Base-by-base conservation (phyloP, 2,113 vertebrate genomes). In the Pteronura brasiliensis region DNA sequence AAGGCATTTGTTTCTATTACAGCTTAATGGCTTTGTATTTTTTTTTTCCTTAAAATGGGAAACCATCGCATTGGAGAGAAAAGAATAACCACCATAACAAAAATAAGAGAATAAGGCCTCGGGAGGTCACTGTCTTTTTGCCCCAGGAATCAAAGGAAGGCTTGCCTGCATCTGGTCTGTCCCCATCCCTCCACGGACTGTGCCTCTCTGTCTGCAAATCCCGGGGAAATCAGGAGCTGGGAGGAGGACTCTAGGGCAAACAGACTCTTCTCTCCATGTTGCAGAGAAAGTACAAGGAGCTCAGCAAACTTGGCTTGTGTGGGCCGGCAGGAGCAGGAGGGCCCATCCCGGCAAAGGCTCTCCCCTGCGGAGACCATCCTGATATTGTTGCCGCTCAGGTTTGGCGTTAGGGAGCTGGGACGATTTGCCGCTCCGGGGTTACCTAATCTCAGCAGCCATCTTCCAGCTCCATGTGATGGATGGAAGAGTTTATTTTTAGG, bases 1-100 rank as follows among this genome's bases (percentile, higher is more conserved):
- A 36, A 95, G 90, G 87, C 21, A 55, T 95, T 93, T 74, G 77
- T 95, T 97, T 83, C 61, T 39, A 34, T 80, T 74, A 87, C 27
- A 92, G 89, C 23, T 31, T 74, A 93, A 97, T 93, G 97, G 94
- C 74, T 94, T 11, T 72, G 80, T 83, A 36, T 2, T 59, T 23
- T 69, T 69, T 67, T 15, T 20, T 67, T 57, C 61, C 79, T 27
- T 88, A 89, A 96, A 96, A 95, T 67, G 44, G 76, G 67, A 94
- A 97, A 92, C 61, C 47, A 25, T 0, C 8, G 79, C 13, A 13
- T 85, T 20, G 4, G 47, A 93, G 57, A 69, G 52, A 96, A 95
- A 95, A 47, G 84, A 61, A 82, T 25, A 18, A 12, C 21, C 18
- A 15, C n/a, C 13, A 52, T 42, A n/a, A 23, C 17, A 77, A 67